phyloP scores from a whole-genome alignment of 2,113 vertebrate genomes.

The Indri indri region DNA sequence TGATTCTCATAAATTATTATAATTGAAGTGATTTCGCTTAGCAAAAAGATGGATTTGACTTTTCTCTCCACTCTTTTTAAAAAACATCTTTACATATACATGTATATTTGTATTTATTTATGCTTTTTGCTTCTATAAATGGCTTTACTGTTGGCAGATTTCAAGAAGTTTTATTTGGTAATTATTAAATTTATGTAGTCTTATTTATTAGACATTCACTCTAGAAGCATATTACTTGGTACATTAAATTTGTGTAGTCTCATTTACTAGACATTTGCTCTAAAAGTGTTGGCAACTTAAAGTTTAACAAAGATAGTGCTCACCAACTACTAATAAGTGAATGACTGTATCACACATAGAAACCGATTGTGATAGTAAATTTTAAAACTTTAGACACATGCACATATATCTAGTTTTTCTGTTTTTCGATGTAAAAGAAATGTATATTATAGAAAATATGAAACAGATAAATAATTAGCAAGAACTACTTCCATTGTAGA shows the following conservation, averaged over 20 bases:
- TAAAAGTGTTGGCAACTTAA: background rate
- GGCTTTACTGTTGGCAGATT: background rate
- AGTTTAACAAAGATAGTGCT: background rate
- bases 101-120: background rate
- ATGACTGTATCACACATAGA: background rate
- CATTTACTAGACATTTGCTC: background rate
- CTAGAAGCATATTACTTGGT: background rate
- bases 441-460: background rate
- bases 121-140: background rate
- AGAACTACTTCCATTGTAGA: background rate
- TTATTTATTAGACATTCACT: too few relatives aligned
- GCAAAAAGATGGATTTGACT: background rate
- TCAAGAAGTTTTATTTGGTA: constrained; percentile 28
- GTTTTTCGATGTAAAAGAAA: constrained; percentile 4
- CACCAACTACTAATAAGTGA: background rate
- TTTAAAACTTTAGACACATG: background rate
- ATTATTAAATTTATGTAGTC: too few relatives aligned
- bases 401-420: background rate
- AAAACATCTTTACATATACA: background rate
- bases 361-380: constrained; percentile 1
- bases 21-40: background rate
- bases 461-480: background rate
- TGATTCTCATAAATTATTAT: background rate
- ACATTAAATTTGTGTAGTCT: background rate
- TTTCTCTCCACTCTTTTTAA: background rate